Evolutionary conservation across 2,113 vertebrate genomes (phyloP).

Genomic region (Panurus biarmicus): DNA sequence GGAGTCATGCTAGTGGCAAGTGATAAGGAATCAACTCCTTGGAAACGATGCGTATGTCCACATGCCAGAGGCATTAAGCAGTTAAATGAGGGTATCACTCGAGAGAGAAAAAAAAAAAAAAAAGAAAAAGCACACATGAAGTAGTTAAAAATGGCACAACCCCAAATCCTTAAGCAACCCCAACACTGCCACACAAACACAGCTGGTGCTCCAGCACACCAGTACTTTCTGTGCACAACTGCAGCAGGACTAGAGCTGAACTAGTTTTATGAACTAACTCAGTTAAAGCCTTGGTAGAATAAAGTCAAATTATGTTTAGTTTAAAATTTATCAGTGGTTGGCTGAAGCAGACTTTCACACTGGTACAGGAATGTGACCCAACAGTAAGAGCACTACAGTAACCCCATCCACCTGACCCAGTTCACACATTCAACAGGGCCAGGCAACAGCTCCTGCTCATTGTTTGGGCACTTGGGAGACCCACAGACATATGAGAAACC

Average conservation of each 20-base stretch:
- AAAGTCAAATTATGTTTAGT: fast-evolving
- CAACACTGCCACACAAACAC: fast-evolving
- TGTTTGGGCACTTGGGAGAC: fast-evolving
- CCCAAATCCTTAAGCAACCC: neutral
- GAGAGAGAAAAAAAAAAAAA: neutral
- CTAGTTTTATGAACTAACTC: fast-evolving
- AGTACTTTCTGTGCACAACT: fast-evolving
- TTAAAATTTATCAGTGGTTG: fast-evolving
- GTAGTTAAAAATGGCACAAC: fast-evolving
- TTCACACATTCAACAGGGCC: fast-evolving
- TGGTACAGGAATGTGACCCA: fast-evolving
- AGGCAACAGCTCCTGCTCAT: fast-evolving
- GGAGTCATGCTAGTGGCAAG: neutral
- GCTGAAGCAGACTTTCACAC: fast-evolving
- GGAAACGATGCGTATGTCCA: neutral
- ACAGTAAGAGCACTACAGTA: fast-evolving
- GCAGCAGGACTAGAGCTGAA: fast-evolving
- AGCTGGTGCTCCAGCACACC: fast-evolving
- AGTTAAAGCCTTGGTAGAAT: fast-evolving
- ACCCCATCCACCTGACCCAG: fast-evolving
- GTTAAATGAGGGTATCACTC: neutral
- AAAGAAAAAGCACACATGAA: fast-evolving
- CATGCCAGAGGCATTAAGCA: neutral
- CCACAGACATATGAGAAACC: fast-evolving
- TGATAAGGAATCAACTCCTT: neutral